Evolutionary conservation across 1,140 invertebrate genomes (phyloP).

Genomic region (Eciton burchellii): DNA sequence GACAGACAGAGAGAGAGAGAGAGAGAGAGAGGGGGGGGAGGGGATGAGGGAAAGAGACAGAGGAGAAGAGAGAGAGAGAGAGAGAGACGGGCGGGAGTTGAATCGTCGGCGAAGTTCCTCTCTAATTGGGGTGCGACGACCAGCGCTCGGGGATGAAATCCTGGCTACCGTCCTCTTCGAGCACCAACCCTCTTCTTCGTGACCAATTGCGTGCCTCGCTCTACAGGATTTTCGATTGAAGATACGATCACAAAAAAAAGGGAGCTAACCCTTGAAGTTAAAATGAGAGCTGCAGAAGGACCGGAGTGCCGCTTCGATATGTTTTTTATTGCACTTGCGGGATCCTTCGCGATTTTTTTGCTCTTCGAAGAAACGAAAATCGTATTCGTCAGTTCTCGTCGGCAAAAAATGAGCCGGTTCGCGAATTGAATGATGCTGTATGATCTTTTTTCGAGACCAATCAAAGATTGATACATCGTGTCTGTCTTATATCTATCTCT

Average conservation of each 20-base stretch:
- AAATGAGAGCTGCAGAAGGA: neutral
- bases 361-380: neutral
- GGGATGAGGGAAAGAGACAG: conserved; percentile 36
- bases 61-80: neutral
- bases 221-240: conserved; percentile 73
- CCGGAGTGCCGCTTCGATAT: neutral
- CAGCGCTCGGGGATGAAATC: conserved; percentile 71
- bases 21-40: conserved; percentile 1
- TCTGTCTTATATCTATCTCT: no score
- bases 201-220: conserved; percentile 73
- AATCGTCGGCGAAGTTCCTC: conserved; percentile 74
- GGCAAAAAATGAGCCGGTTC: neutral
- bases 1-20: no score
- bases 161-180: conserved; percentile 69
- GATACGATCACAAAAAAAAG: conserved; percentile 66
- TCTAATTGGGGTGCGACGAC: conserved; percentile 76
- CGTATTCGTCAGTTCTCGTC: neutral
- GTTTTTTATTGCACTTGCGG: conserved; percentile 5
- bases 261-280: conserved; percentile 56
- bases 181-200: conserved; percentile 73
- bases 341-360: neutral
- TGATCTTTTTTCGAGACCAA: neutral
- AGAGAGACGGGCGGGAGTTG: conserved; percentile 34
- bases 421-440: neutral
- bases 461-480: neutral